phyloP scores from a whole-genome alignment of 2,888 invertebrate species.

The Furcula furcula region DNA sequence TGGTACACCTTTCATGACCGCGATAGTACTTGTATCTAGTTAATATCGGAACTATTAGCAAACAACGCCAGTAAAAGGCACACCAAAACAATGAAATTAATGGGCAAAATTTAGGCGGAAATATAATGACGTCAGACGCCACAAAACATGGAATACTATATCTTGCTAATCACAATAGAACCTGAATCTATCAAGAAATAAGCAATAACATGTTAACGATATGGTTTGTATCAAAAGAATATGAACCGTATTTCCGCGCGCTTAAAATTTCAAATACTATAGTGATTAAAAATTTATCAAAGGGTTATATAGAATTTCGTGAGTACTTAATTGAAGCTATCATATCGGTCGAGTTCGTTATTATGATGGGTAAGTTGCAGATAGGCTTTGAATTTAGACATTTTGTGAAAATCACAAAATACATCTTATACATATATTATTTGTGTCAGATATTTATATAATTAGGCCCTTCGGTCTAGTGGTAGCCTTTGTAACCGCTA shows the following conservation, averaged over 20 bases:
- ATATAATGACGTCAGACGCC: background rate
- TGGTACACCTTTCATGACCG: no score
- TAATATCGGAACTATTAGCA: no score
- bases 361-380: background rate
- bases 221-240: background rate
- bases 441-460: no score
- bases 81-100: no score
- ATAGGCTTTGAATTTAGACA: background rate
- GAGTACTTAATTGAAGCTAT: slow-evolving; percentile 1
- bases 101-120: no score
- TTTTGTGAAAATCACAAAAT: background rate
- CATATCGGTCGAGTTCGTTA: slow-evolving; percentile 1
- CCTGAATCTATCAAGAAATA: background rate
- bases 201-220: background rate
- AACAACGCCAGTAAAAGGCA: no score
- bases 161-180: background rate
- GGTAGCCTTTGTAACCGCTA: no score
- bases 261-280: background rate
- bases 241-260: no score
- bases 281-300: background rate
- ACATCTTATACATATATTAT: no score
- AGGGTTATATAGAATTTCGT: background rate
- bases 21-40: no score
- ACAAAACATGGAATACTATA: background rate
- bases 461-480: no score